phyloP scores from a whole-genome alignment of 2,888 invertebrate species.

The Bedellia somnulentella region DNA sequence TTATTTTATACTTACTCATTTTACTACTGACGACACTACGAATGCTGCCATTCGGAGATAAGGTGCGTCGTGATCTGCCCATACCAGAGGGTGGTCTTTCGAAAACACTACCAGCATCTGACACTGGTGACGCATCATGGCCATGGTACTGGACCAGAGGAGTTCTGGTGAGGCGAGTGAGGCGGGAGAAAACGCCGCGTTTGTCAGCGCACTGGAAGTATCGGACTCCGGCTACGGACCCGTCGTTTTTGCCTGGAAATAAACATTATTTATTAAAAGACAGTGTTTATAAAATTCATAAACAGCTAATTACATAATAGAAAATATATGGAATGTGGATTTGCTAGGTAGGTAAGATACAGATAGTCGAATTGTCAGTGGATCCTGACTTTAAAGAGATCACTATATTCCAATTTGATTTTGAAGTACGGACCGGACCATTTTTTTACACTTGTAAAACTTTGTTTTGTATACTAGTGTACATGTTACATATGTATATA shows the following conservation, averaged over 20 bases:
- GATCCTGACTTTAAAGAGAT: no score
- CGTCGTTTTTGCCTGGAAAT: conserved; percentile 90
- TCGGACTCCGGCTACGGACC: conserved; percentile 86
- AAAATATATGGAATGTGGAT: no score
- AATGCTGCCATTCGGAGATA: conserved; percentile 52
- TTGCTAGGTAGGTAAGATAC: no score
- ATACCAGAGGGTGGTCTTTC: conserved; percentile 48
- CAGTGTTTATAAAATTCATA: no score
- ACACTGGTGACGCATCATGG: conserved; percentile 47
- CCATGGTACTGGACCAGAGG: conserved; percentile 62
- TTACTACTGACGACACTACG: conserved; percentile 55
- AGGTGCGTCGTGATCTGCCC: conserved; percentile 35
- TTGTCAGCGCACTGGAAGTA: conserved; percentile 94
- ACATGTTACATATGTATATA: not conserved
- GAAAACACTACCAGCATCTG: conserved; percentile 50
- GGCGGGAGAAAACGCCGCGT: conserved; percentile 90
- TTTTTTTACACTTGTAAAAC: no score
- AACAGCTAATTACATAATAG: no score
- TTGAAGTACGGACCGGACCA: no score
- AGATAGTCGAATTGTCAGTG: no score
- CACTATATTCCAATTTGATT: no score
- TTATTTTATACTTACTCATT: conserved; percentile 52
- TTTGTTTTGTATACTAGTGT: no score
- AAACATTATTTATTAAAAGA: no score
- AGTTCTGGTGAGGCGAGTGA: conserved; percentile 79